Evolutionary conservation across 92 coral and sea anemone species (phyloP), one percentile per base, ranked within the genome.

Genomic region (Phenganax subtilis): DNA sequence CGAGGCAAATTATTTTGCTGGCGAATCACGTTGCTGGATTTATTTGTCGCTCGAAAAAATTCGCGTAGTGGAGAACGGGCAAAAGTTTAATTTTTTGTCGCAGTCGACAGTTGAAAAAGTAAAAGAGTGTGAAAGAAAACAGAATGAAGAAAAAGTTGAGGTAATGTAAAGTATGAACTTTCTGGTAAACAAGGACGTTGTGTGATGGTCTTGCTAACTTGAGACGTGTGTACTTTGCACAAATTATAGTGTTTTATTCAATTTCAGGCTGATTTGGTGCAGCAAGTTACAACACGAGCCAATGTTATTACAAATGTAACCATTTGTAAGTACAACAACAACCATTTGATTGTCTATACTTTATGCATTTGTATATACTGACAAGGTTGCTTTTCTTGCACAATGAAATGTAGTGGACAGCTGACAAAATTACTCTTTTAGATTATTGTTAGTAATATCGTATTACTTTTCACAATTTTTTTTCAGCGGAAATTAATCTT

Each of bases 261-360:
- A 57, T 55, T 82, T 12, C 86, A 94, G 98, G 85, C 89, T 58
- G 90, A 82, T 28, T 70, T 87, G 10, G 85, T 94, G 55, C 83
- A 93, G 29, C 89, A 90, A 77, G 90, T 94, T 29, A 73, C 90
- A 20, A 85, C 71, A 28, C 87, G 98, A 51, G 93, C 98, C 15
- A 97, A 94, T 76, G 91, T 93, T 2, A 94, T 94, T 60, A 94
- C 98, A 31, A 91, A 91, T 51, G 98, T 90, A 8, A 90, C 98
- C 54, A 88, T 92, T 68, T 97, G 98, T 94, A 77, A 87, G 98
- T 84, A 5, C 15, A 54, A 9, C 7, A 63, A 10, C 14, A 12
- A 51, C 31, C 25, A 17, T 28, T 25, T 72, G 54, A 27, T 47
- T 47, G 51, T 16, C 58, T 37, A 0, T 37, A 1, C 47, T 37